phyloP scores from a whole-genome alignment of 2,888 invertebrate species.

The Trachelus tabidus region DNA sequence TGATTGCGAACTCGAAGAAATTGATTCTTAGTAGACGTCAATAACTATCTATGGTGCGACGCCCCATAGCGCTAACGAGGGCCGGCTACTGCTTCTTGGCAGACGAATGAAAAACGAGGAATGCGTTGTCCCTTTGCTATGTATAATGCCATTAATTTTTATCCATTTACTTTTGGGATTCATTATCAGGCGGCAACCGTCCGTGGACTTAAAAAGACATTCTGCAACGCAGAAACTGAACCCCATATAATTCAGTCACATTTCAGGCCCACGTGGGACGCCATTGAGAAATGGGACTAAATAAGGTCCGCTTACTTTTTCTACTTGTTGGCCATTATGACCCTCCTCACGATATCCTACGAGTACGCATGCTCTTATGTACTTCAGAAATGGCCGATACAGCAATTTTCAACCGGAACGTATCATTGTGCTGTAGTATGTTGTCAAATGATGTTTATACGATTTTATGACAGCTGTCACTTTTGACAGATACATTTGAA shows the following conservation, averaged over 20 bases:
- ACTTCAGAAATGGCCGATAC: not conserved
- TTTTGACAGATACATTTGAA: no score
- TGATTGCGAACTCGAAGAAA: slow-evolving; percentile 11
- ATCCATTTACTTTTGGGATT: not conserved
- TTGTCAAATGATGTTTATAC: not conserved
- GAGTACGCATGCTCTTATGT: not conserved
- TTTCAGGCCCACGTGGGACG: not conserved
- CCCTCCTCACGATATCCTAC: no score
- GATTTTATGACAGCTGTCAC: no score
- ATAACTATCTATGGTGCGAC: not conserved
- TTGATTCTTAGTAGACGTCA: slow-evolving; percentile 2
- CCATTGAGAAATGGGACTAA: no score
- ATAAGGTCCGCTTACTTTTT: no score
- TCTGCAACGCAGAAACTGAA: not conserved
- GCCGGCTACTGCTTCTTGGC: slow-evolving; percentile 11
- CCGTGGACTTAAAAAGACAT: not conserved
- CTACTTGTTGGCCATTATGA: no score
- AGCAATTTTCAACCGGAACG: not conserved
- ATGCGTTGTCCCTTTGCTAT: not conserved
- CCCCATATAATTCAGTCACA: not conserved
- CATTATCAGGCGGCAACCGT: not conserved
- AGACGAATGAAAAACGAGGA: not conserved
- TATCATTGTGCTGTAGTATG: not conserved
- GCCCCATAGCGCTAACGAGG: slow-evolving; percentile 26
- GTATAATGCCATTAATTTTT: not conserved